These are phyloP conservation scores for Pristionchus fissidentatus DNA, from an alignment of 2,888 invertebrate species.

Conservation along the genomic window DNA sequence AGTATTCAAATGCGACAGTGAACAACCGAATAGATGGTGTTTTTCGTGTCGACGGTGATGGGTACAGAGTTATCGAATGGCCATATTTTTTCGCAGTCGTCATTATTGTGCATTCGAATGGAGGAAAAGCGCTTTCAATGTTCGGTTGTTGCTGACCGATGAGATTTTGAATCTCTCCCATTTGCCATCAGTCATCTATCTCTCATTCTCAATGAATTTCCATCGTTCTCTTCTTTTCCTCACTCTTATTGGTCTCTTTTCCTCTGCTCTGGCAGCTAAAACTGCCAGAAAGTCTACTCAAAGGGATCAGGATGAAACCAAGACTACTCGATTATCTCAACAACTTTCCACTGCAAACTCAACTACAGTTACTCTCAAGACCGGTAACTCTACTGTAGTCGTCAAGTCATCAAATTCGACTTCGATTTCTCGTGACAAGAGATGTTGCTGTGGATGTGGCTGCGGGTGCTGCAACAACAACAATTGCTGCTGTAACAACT, in stretches of 20 bases:
- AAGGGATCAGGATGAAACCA: constrained; percentile 1
- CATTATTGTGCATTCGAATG: too few species aligned
- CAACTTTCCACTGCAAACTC: background rate
- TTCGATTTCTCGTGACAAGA: background rate
- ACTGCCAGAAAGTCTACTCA: background rate
- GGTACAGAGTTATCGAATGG: too few species aligned
- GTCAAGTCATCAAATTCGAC: background rate
- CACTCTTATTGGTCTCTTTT: background rate
- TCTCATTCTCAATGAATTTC: constrained; percentile 7
- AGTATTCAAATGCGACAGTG: too few species aligned
- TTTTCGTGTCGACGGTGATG: too few species aligned
- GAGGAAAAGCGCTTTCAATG: too few species aligned
- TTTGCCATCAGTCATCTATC: constrained; percentile 3
- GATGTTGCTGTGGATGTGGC: constrained; percentile 23
- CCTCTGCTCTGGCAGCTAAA: background rate
- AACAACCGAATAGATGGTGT: too few species aligned
- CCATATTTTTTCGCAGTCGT: too few species aligned
- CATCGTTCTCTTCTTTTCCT: background rate
- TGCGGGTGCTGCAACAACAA: constrained; percentile 36
- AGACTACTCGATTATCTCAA: background rate
- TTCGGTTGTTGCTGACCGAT: too few species aligned
- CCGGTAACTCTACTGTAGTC: background rate
- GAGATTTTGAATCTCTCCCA: too few species aligned
- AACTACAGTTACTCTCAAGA: constrained; percentile 16
- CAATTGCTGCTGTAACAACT: constrained; percentile 10